Conservation (phyloP, 2,888 invertebrate genomes). For the Agrochola macilenta region DNA sequence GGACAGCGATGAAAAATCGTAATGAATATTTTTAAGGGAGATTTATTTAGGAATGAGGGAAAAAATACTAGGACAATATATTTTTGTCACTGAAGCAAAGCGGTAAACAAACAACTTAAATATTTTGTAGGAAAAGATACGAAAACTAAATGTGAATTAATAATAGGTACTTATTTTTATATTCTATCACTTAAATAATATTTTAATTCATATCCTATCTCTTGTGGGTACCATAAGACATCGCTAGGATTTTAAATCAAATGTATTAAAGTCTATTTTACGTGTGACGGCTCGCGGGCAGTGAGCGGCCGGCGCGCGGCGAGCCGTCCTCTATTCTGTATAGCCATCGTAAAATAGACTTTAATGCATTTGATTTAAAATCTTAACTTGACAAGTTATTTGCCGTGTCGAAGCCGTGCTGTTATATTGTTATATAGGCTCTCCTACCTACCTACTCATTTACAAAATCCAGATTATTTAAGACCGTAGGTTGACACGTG, state of each 20-base stretch:
- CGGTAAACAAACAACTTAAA: constrained; percentile 50
- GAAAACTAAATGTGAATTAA: constrained; percentile 7
- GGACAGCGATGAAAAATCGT: constrained; percentile 35
- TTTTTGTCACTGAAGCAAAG: constrained; percentile 41
- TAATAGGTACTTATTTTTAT: background rate
- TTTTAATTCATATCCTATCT: background rate
- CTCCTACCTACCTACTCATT: background rate
- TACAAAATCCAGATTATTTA: background rate
- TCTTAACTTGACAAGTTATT: no score
- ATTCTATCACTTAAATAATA: background rate
- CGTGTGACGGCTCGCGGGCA: no score
- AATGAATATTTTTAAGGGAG: constrained; percentile 46
- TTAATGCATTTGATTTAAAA: no score
- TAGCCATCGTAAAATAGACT: no score
- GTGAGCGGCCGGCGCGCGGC: no score
- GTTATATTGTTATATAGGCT: no score
- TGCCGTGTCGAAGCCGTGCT: no score
- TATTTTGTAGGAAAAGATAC: constrained; percentile 5
- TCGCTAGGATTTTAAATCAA: no score
- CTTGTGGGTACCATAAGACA: background rate
- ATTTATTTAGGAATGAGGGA: constrained; percentile 38
- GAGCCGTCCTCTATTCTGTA: no score
- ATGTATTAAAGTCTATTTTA: no score
- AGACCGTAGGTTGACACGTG: background rate
- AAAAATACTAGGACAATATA: constrained; percentile 44